These are phyloP conservation scores for Chrysocyon brachyurus DNA, from an alignment of 2,797 vertebrate genomes.

Conservation along the genomic window DNA sequence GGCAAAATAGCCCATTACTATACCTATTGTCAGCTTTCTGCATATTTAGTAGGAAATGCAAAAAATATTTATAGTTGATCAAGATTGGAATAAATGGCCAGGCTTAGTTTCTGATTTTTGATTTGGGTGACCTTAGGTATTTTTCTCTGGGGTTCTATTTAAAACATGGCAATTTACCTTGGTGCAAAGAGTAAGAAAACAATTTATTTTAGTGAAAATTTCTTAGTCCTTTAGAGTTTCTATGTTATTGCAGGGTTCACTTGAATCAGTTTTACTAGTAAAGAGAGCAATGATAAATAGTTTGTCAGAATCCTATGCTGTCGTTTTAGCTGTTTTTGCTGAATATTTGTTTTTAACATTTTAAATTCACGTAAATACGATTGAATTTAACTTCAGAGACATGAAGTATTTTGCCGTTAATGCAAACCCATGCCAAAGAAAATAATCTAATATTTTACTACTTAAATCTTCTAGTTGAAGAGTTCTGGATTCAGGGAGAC, in stretches of 20 bases:
- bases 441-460: neutral
- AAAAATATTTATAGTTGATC: conserved; percentile 29
- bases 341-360: neutral
- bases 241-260: neutral
- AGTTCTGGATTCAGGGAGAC: neutral
- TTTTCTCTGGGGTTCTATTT: conserved; percentile 54
- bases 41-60: conserved; percentile 32
- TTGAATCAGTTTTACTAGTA: neutral
- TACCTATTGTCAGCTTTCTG: conserved; percentile 29
- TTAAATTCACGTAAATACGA: neutral
- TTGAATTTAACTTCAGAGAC: neutral
- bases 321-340: neutral
- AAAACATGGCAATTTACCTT: conserved; percentile 38
- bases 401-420: neutral
- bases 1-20: neutral
- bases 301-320: neutral
- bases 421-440: conserved; percentile 4
- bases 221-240: neutral
- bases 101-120: neutral
- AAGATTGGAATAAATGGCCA: neutral
- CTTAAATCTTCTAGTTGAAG: neutral
- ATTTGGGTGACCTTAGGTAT: conserved; percentile 4
- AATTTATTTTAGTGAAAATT: neutral
- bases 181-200: neutral
- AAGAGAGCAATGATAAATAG: neutral